Evolutionary conservation across 2,888 invertebrate genomes (phyloP).

Genomic region (Sthenelais limicola): DNA sequence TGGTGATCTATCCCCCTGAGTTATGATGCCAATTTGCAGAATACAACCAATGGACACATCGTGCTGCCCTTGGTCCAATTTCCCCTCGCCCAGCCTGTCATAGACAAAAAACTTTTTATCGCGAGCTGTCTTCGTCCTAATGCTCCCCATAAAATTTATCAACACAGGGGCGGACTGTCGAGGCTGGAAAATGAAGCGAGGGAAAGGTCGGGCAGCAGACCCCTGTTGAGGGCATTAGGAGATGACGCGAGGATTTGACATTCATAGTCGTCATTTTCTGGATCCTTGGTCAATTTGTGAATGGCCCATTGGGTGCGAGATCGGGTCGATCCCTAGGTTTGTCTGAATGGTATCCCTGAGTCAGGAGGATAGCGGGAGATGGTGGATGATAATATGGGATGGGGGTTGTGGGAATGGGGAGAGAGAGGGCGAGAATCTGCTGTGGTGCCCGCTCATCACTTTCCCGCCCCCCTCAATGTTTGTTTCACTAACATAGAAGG

Average conservation of each 20-base stretch:
- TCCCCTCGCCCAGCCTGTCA: not conserved
- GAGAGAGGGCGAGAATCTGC: too few species aligned
- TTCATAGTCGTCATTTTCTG: slow-evolving; percentile 34
- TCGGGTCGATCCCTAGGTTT: too few species aligned
- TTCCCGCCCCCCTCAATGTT: too few species aligned
- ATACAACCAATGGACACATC: not conserved
- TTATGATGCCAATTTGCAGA: not conserved
- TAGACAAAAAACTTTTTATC: not conserved
- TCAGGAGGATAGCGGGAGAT: too few species aligned
- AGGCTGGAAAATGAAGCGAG: slow-evolving; percentile 20
- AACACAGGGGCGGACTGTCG: not conserved
- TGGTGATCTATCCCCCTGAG: not conserved
- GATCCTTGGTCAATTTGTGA: slow-evolving; percentile 27
- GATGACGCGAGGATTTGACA: slow-evolving; percentile 27
- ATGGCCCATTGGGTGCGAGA: too few species aligned
- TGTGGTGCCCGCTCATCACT: too few species aligned
- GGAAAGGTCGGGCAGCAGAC: not conserved
- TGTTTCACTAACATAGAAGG: too few species aligned
- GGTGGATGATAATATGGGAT: too few species aligned
- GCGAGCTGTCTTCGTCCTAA: not conserved
- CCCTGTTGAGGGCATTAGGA: slow-evolving; percentile 28
- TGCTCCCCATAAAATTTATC: slow-evolving; percentile 13
- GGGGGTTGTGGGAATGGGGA: too few species aligned
- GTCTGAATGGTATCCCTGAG: too few species aligned
- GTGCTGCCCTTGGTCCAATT: not conserved